Base-by-base conservation (phyloP, 1,140 invertebrate genomes). In the Leptestheria dahalacensis region DNA sequence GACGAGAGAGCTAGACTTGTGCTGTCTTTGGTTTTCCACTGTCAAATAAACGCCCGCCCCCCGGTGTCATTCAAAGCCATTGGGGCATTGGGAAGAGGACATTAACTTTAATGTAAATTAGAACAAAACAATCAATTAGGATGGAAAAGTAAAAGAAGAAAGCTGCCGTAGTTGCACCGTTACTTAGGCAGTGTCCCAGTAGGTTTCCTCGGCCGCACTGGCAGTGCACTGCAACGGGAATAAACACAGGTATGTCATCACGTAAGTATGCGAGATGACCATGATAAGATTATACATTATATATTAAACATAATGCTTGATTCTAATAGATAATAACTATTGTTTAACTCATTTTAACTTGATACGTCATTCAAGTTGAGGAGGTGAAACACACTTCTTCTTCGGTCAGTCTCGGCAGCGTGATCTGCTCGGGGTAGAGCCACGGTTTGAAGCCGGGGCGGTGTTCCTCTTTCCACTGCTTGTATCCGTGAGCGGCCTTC, bases 401-500 rank as follows among this genome's bases (percentile, higher is more conserved):
- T 18, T 84, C 66, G 62, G 72, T 73, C 66, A 88, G 82, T 68
- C 83, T 74, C n/a, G 83, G 79, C 1, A 77, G 33, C 15, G 33
- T 41, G 15, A 84, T 86, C 72, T 91, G 86, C 68, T 92, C 88
- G 0, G 88, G 88, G 71, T 80, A 83, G 58, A 87, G 77, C 89
- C 89, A 92, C 1, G 89, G 88, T 70, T 90, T 91, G 62, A 76
- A 79, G 66, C 81, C 75, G 3, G 88, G 85, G 65, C 83, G 80
- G 66, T 86, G 78, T 47, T 81, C 78, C 57, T 72, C 69, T 72
- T 93, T 93, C 90, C 90, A 93, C 20, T 74, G 74, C 10, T 78
- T 74, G 71, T 91, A 91, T 24, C 80, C 80, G 18, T 83, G 68
- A 20, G 84, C 82, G 10, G 88, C 89, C 68, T 88, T 86, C 60